phyloP scores from a whole-genome alignment of 1,140 invertebrate genomes.

The Drosophila obscura region DNA sequence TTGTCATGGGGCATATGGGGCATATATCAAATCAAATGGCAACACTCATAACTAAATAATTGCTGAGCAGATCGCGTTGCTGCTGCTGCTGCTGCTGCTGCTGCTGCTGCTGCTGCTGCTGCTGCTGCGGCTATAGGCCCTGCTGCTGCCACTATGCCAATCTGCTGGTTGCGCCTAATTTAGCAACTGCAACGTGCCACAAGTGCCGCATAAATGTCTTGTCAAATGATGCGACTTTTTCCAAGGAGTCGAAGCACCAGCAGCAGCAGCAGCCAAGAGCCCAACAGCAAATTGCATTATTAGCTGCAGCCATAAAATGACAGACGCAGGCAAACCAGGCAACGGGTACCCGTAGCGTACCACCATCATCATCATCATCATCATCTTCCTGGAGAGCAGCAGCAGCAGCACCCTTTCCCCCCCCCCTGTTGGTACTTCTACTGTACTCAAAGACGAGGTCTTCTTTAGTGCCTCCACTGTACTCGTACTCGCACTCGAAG shows the following conservation, averaged over 20 bases:
- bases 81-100: neutral
- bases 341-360: neutral
- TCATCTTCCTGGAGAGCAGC: constrained; percentile 19
- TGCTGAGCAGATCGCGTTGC: constrained; percentile 33
- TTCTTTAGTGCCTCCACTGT: too few species aligned
- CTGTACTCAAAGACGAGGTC: too few species aligned
- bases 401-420: neutral
- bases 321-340: constrained; percentile 24
- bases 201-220: constrained; percentile 81
- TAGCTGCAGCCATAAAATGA: constrained; percentile 77
- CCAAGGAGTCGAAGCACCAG: constrained; percentile 21
- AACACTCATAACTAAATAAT: constrained; percentile 75
- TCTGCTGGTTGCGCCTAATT: constrained; percentile 72
- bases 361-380: constrained; percentile 26
- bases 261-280: constrained; percentile 15
- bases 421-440: neutral
- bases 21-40: constrained; percentile 60
- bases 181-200: constrained; percentile 70
- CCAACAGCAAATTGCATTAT: constrained; percentile 78
- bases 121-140: neutral
- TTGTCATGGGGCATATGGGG: constrained; percentile 58
- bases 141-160: constrained; percentile 23
- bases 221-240: constrained; percentile 79
- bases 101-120: neutral
- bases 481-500: too few species aligned